These are phyloP conservation scores for Mastomys natalensis DNA, from an alignment of 2,113 vertebrate genomes.

Conservation along the genomic window DNA sequence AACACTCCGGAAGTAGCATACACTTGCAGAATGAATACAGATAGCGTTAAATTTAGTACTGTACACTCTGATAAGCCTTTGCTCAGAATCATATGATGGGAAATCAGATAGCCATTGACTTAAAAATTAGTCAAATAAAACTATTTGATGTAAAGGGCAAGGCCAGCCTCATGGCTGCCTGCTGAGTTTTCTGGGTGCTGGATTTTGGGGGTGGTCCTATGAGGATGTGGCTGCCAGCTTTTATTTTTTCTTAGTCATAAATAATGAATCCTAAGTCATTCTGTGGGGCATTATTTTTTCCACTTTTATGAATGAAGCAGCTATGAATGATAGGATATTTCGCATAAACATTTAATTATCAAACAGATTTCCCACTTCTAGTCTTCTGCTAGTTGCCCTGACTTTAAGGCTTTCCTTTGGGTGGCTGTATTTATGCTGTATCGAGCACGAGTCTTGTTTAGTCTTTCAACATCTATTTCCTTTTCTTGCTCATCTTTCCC, in stretches of 20 bases:
- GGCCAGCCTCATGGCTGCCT: background rate
- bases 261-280: background rate
- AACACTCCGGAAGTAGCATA: no score
- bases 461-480: background rate
- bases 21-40: background rate
- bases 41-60: conserved; percentile 9
- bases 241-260: conserved; percentile 20
- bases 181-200: background rate
- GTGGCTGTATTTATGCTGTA: background rate
- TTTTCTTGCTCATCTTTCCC: background rate
- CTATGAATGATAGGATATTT: background rate
- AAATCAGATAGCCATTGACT: conserved; percentile 29
- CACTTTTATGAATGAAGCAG: background rate
- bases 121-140: conserved; percentile 1
- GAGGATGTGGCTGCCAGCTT: background rate
- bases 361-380: background rate
- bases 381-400: background rate
- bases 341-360: background rate
- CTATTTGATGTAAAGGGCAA: background rate
- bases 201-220: background rate
- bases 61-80: background rate
- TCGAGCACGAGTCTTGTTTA: background rate
- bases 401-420: background rate
- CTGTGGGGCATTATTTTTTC: background rate
- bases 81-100: background rate